These are phyloP conservation scores for Oncorhynchus clarkii DNA, from an alignment of 2,113 vertebrate species.

Conservation along the genomic window DNA sequence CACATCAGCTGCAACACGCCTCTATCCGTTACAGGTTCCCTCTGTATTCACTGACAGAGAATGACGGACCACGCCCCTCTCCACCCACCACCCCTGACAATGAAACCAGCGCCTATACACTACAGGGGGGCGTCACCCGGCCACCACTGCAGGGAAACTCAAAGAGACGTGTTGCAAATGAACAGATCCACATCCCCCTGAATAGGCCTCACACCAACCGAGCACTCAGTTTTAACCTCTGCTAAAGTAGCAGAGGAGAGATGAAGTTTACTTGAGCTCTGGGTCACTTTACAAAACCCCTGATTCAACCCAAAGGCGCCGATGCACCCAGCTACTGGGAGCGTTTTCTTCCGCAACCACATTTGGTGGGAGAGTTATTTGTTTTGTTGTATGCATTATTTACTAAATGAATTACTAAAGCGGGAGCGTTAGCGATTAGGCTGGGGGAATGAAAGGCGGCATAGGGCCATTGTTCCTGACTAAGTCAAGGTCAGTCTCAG, in stretches of 20 bases:
- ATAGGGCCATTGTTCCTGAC: slow-evolving; percentile 32
- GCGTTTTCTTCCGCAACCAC: background rate
- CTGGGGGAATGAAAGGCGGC: slow-evolving; percentile 17
- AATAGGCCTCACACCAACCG: slow-evolving; percentile 2
- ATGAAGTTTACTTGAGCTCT: slow-evolving; percentile 1
- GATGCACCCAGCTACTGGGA: background rate
- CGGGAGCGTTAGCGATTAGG: slow-evolving; percentile 40
- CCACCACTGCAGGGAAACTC: slow-evolving; percentile 43
- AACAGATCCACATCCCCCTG: slow-evolving; percentile 40
- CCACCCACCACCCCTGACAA: slow-evolving; percentile 30
- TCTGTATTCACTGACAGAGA: slow-evolving; percentile 29
- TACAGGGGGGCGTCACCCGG: slow-evolving; percentile 43
- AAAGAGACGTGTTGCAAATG: slow-evolving; percentile 59
- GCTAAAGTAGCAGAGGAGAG: slow-evolving; percentile 7
- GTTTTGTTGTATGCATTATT: slow-evolving; percentile 57
- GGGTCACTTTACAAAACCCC: slow-evolving; percentile 25
- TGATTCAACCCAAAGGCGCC: slow-evolving; percentile 27
- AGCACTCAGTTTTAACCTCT: slow-evolving; percentile 36
- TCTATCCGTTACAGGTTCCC: slow-evolving; percentile 24
- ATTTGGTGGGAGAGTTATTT: slow-evolving; percentile 28
- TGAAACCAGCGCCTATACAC: slow-evolving; percentile 34
- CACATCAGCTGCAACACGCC: background rate
- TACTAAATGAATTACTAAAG: slow-evolving; percentile 57
- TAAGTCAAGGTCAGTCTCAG: slow-evolving; percentile 58
- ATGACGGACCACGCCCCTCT: slow-evolving; percentile 32